Base-by-base conservation (phyloP, 2,888 invertebrate species). In the Monopis laevigella region DNA sequence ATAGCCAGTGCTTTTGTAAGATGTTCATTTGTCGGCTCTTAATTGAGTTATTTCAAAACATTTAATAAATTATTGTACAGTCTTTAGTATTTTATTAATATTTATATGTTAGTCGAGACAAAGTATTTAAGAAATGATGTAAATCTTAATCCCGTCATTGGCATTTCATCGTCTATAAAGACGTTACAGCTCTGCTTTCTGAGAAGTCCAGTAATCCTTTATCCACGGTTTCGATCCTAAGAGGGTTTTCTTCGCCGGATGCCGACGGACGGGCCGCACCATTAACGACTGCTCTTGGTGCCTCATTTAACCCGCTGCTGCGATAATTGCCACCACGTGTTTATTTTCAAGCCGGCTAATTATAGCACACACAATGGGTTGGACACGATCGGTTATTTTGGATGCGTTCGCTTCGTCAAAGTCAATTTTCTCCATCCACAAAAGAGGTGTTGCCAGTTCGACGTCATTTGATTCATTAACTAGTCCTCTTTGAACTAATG, bases 281-380 rank as follows among this genome's bases (percentile, higher is more conserved):
- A 74, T 78, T 77, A 78, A 72, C 74, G 75, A 66, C 65, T 62
- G 66, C 65, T 60, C 71, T 68, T 62, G 65, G 66, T 71, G 78
- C 67, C 75, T 80, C 80, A 78, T 80, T 80, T 77, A 77, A 74
- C 75, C 68, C 73, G 71, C 68, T 70, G 67, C 72, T 58, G 68
- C 70, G 77, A 75, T 80, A 80, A 80, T 80, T 80, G 78, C 80
- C 70, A 68, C 74, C 80, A 80, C 74, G 80, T 80, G 80, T 73
- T 74, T 80, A 77, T 78, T 77, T 74, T 66, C 55, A 66, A 65
- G 64, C 67, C 56, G 58, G 69, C 77, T 80, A 78, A 74, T 77
- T 74, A 72, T 77, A 75, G 59, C 60, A 58, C 66, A 62, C 68
- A 78, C 78, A 80, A 80, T 80, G 77, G 77, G 70, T 74, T 73